phyloP scores from a whole-genome alignment of 2,113 vertebrate species.

The Apteryx mantelli region DNA sequence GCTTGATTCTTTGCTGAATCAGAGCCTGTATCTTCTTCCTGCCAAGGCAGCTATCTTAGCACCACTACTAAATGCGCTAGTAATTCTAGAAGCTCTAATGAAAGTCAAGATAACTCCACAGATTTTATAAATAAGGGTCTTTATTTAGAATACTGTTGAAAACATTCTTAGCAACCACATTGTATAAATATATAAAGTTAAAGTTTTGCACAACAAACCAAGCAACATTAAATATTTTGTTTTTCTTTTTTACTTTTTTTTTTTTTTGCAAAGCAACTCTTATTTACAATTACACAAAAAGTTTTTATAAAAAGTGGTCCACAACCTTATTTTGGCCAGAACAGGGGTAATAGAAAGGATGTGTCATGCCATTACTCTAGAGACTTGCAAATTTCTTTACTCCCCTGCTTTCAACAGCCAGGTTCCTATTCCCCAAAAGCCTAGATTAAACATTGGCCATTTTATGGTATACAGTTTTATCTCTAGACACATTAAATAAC shows the following conservation, averaged over 20 bases:
- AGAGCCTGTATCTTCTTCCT: conserved; percentile 56
- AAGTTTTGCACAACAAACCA: conserved; percentile 90
- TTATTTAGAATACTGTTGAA: conserved; percentile 84
- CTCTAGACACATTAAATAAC: conserved; percentile 55
- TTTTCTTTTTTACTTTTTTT: not conserved
- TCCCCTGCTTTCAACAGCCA: not conserved
- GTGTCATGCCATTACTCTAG: not conserved
- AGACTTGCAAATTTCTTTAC: not conserved
- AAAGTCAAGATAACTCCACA: conserved; percentile 55
- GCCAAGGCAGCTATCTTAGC: conserved; percentile 36
- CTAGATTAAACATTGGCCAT: conserved; percentile 59
- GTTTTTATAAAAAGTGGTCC: conserved; percentile 85
- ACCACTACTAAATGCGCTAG: conserved; percentile 32
- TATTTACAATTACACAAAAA: conserved; percentile 89
- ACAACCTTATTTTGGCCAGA: conserved; percentile 77
- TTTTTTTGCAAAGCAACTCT: conserved; percentile 83
- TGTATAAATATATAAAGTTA: conserved; percentile 96
- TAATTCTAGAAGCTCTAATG: conserved; percentile 63
- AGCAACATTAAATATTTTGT: conserved; percentile 89
- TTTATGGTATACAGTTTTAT: conserved; percentile 26
- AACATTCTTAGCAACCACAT: conserved; percentile 83
- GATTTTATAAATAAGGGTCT: conserved; percentile 89
- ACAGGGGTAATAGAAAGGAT: conserved; percentile 35
- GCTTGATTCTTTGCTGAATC: conserved; percentile 51
- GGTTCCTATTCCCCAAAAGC: conserved; percentile 39